phyloP scores from a whole-genome alignment of 2,113 vertebrate species.

The Embiotoca jacksoni region DNA sequence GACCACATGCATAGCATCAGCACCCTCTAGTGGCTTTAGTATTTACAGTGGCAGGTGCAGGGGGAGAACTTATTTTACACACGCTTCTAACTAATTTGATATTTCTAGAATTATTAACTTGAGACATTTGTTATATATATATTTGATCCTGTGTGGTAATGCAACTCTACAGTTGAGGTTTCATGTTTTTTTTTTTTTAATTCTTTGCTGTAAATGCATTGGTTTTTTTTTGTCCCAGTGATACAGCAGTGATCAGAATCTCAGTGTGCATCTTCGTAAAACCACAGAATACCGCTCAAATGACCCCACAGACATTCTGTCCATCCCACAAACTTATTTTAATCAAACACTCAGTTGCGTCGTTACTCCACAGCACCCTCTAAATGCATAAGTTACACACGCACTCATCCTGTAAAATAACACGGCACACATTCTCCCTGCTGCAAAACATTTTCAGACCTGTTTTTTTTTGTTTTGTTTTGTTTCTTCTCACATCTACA shows the following conservation, averaged over 20 bases:
- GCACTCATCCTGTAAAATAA: conserved; percentile 45
- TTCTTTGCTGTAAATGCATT: conserved; percentile 56
- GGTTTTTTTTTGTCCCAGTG: conserved; percentile 17
- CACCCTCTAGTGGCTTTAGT: conserved; percentile 51
- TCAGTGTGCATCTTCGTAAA: conserved; percentile 54
- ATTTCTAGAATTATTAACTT: neutral
- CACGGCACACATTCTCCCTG: conserved; percentile 37
- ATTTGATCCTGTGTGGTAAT: neutral
- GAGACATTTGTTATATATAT: neutral
- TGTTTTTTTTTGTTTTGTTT: neutral
- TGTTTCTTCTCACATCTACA: conserved; percentile 12
- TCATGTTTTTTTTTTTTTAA: conserved; percentile 34
- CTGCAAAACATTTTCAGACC: conserved; percentile 30
- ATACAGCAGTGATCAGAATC: conserved; percentile 56
- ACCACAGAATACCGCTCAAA: conserved; percentile 51
- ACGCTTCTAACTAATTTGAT: neutral
- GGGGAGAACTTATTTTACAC: too few species aligned
- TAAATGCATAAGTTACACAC: conserved; percentile 68
- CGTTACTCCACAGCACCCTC: conserved; percentile 45
- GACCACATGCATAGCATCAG: neutral
- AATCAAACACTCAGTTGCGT: conserved; percentile 32
- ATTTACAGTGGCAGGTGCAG: neutral
- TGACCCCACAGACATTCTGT: conserved; percentile 36
- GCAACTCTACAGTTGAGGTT: conserved; percentile 24
- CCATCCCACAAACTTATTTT: conserved; percentile 37